These are phyloP conservation scores for Pocillopora grandis DNA, from an alignment of 92 coral and sea anemone genomes.

Conservation along the genomic window DNA sequence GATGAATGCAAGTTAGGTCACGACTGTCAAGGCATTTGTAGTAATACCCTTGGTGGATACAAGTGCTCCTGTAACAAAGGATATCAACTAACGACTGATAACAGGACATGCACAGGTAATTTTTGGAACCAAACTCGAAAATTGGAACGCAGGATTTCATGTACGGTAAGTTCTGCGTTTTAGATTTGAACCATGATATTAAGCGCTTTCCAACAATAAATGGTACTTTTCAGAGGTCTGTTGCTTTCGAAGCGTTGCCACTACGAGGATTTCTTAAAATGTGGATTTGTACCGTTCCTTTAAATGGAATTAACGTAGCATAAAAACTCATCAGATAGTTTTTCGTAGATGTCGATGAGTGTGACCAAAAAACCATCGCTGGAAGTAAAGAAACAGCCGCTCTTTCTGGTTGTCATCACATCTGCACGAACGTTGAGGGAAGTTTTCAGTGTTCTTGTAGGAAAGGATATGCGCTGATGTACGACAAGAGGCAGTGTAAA, in stretches of 20 bases:
- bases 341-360: constrained; percentile 40
- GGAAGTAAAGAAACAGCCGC: constrained; percentile 21
- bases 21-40: constrained; percentile 36
- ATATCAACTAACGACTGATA: constrained; percentile 26
- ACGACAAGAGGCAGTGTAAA: constrained; percentile 38
- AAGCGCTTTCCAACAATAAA: too few relatives aligned
- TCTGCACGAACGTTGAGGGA: constrained; percentile 45
- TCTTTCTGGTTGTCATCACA: constrained; percentile 37
- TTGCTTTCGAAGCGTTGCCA: too few relatives aligned
- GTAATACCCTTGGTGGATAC: constrained; percentile 40
- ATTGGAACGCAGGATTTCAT: too few relatives aligned
- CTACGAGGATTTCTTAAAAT: too few relatives aligned
- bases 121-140: too few relatives aligned
- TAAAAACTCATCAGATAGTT: not conserved
- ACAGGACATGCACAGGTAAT: constrained; percentile 41
- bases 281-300: too few relatives aligned
- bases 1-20: constrained; percentile 38
- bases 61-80: constrained; percentile 38
- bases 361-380: constrained; percentile 2
- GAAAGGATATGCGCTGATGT: constrained; percentile 32
- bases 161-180: too few relatives aligned
- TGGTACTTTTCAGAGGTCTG: too few relatives aligned
- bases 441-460: constrained; percentile 45
- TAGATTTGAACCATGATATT: too few relatives aligned
- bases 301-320: too few relatives aligned